Evolutionary conservation across 1,140 invertebrate species (phyloP).

Genomic region (Atopsyche davidsoni): DNA sequence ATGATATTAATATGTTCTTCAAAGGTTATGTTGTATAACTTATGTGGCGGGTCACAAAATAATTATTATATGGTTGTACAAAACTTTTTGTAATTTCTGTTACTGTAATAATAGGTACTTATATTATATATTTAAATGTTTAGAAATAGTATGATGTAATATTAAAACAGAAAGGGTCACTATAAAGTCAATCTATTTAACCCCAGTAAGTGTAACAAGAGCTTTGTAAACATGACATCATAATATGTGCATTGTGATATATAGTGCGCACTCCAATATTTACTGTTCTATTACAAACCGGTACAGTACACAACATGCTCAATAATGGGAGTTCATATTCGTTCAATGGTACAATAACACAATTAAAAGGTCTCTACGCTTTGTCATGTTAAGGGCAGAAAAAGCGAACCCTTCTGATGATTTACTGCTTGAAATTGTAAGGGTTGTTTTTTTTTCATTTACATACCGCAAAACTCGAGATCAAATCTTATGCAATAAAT

Average conservation of each 20-base stretch:
- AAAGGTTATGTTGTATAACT: too few species aligned
- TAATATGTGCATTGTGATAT: slow-evolving; percentile 30
- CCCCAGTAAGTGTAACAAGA: slow-evolving; percentile 14
- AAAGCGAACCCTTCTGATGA: background rate
- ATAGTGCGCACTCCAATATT: slow-evolving; percentile 26
- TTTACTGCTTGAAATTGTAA: slow-evolving; percentile 7
- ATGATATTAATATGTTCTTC: too few species aligned
- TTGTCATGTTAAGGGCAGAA: slow-evolving; percentile 12
- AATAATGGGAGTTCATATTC: background rate
- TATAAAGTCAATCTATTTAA: slow-evolving; percentile 17
- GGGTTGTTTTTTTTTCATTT: background rate
- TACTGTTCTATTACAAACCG: background rate
- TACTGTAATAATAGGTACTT: too few species aligned
- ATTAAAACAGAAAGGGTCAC: background rate
- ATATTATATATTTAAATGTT: too few species aligned
- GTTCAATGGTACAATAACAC: slow-evolving; percentile 23
- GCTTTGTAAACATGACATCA: slow-evolving; percentile 25
- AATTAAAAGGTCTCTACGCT: slow-evolving; percentile 26
- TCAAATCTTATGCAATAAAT: too few species aligned
- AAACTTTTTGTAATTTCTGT: too few species aligned
- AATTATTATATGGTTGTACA: too few species aligned
- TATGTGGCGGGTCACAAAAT: too few species aligned
- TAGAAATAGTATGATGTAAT: too few species aligned
- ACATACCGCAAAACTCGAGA: slow-evolving; percentile 11
- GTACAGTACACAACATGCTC: background rate